Conservation (phyloP, 2,888 invertebrate species). For the Myathropa florea region DNA sequence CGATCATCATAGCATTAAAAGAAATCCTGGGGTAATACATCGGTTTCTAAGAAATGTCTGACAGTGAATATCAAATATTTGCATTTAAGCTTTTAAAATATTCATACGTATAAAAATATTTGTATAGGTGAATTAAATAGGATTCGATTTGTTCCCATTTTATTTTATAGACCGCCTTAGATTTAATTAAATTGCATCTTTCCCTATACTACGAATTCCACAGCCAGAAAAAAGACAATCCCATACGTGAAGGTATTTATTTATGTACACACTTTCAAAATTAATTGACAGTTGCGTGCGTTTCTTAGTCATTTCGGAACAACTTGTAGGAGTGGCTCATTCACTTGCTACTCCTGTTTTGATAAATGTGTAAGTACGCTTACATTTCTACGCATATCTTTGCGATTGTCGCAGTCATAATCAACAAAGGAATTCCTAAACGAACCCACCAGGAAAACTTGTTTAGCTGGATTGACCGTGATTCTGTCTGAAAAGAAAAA, state of each 20-base stretch:
- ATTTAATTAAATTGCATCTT: no score
- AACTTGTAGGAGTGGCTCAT: slow-evolving; percentile 41
- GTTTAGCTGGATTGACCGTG: slow-evolving; percentile 32
- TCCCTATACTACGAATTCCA: not conserved
- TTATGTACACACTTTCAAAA: not conserved
- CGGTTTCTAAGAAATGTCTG: no score
- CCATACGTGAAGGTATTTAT: not conserved
- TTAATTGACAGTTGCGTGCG: slow-evolving; percentile 1
- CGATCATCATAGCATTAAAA: no score
- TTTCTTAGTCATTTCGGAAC: slow-evolving; percentile 5
- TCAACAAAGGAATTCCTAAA: slow-evolving; percentile 40
- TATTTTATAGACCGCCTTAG: no score
- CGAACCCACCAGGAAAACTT: slow-evolving; percentile 15
- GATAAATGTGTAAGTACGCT: slow-evolving; percentile 15
- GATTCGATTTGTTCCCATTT: no score
- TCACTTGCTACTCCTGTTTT: slow-evolving; percentile 9
- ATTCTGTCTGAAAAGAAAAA: slow-evolving; percentile 6
- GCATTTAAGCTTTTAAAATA: no score
- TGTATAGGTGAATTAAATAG: no score
- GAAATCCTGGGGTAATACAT: no score
- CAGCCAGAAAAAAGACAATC: not conserved
- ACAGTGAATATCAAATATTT: no score
- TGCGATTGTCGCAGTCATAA: not conserved
- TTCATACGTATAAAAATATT: no score
- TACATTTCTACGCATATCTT: slow-evolving; percentile 3